Conservation (phyloP, 2,113 vertebrate species). For the Syrrhaptes paradoxus region DNA sequence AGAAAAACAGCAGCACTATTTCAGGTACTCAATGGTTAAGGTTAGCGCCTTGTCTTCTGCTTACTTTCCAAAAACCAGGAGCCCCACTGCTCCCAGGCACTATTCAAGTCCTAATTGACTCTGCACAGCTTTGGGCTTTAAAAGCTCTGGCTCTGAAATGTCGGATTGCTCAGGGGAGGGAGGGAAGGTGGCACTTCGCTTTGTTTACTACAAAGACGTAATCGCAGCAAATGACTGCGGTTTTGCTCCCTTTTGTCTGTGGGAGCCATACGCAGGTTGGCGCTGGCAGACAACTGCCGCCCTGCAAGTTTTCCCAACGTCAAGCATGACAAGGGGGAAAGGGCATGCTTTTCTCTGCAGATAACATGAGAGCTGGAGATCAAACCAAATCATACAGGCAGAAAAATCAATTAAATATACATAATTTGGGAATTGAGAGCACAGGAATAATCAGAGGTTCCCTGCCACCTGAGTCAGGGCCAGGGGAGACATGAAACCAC, state of each 20-base stretch:
- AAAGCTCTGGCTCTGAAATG: slow-evolving; percentile 50
- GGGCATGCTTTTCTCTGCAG: slow-evolving; percentile 52
- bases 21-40: slow-evolving; percentile 51
- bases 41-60: slow-evolving; percentile 1
- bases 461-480: slow-evolving; percentile 25
- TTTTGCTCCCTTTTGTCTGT: slow-evolving; percentile 62
- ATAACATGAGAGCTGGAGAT: slow-evolving; percentile 4
- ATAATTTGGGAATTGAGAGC: slow-evolving; percentile 45
- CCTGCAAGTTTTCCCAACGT: slow-evolving; percentile 12
- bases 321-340: slow-evolving; percentile 44
- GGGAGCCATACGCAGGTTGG: slow-evolving; percentile 19
- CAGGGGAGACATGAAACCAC: slow-evolving; percentile 24
- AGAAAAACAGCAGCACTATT: slow-evolving; percentile 10
- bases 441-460: slow-evolving; percentile 44
- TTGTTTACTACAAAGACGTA: slow-evolving; percentile 70
- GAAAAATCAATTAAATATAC: slow-evolving; percentile 61
- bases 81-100: slow-evolving; percentile 30
- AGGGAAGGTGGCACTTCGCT: slow-evolving; percentile 58
- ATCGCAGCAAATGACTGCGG: slow-evolving; percentile 43
- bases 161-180: slow-evolving; percentile 44
- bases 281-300: slow-evolving; percentile 15
- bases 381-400: slow-evolving; percentile 37
- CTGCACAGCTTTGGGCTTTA: slow-evolving; percentile 56
- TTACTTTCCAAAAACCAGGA: slow-evolving; percentile 42
- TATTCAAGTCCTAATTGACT: slow-evolving; percentile 67